Percentiles rank a stretch among this genome's conserved stretches.
These are phyloP conservation scores for honey bee (Apis mellifera) DNA, from an alignment of 1,140 invertebrate species.

Conservation along the genomic window Amel_HAv3.1 CM009936.2:15089001-15089500, in stretches of 20 bases:
- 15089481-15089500: constrained; percentile 16
- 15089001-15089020: neutral
- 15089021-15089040: constrained; percentile 1
- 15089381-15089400: constrained; percentile 27
- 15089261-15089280: neutral
- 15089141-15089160: neutral
- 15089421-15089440: neutral
- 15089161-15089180: neutral
- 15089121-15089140: neutral
- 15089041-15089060: neutral
- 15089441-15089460: constrained; percentile 20
- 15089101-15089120: neutral
- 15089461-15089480: constrained; percentile 57
- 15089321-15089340: neutral
- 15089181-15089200: neutral
- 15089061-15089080: neutral
- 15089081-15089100: too few relatives aligned
- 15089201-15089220: neutral
- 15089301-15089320: constrained; percentile 7
- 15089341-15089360: neutral
- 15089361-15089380: neutral
- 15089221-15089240: neutral
- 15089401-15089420: constrained; percentile 15
- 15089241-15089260: neutral
- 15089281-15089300: neutral